phyloP scores from a whole-genome alignment of 2,113 vertebrate genomes.

The Heptranchias perlo region DNA sequence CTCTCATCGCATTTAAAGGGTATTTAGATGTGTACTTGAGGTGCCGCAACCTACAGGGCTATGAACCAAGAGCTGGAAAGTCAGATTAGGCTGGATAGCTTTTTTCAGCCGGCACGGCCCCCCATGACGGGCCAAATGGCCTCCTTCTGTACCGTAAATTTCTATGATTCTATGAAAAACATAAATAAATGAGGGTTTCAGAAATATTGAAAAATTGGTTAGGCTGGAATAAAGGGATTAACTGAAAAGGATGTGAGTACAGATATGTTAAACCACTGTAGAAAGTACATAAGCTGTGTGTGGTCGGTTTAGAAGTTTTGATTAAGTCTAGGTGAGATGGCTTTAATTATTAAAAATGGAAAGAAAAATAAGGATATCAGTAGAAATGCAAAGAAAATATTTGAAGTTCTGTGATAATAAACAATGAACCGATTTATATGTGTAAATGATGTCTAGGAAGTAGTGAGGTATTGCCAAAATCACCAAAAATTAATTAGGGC shows the following conservation, averaged over 20 bases:
- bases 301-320: neutral
- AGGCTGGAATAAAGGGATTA: neutral
- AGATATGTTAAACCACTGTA: neutral
- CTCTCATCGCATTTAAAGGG: too few relatives aligned
- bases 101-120: too few relatives aligned
- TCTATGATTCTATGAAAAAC: too few relatives aligned
- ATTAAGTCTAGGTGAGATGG: neutral
- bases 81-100: too few relatives aligned
- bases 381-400: neutral
- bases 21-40: too few relatives aligned
- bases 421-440: neutral
- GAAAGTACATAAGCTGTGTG: neutral
- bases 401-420: neutral
- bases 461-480: neutral
- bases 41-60: too few relatives aligned
- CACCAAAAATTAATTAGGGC: neutral
- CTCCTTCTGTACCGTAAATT: too few relatives aligned
- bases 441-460: neutral
- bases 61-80: too few relatives aligned
- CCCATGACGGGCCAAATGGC: too few relatives aligned
- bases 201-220: neutral
- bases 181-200: neutral
- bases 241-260: neutral
- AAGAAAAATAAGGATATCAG: neutral
- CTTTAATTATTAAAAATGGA: slow-evolving; percentile 11